Evolutionary conservation across 2,797 vertebrate genomes (phyloP), one percentile per base, ranked within the genome.

Genomic region (Scolopax bukidnonensis): DNA sequence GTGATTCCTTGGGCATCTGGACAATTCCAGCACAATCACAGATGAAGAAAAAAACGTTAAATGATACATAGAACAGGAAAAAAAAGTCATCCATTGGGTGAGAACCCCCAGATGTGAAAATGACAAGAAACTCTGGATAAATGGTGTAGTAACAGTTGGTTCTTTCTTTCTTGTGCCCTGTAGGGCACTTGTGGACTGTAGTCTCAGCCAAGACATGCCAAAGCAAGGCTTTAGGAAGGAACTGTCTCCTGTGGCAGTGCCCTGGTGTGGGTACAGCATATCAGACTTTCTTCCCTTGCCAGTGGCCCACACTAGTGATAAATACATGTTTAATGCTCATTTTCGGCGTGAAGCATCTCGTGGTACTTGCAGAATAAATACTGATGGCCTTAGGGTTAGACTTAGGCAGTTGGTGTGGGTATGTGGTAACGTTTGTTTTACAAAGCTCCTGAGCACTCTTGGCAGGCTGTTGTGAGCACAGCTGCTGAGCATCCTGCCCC

Each of bases 81-180:
- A 36, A 28, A 50, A 56, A 53, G 24, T 15, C 5, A 2, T 32
- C 0, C 4, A 0, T 51, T 87, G 73, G 17, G 60, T 64, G 61
- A 48, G 71, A 90, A 56, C 3, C 11, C 12, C 13, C 16, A 33
- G 19, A 57, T 80, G 18, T 32, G 47, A 38, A 32, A 47, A 47
- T 33, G 40, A 43, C 25, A 17, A 50, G 33, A 28, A 12, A 2
- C 0, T 1, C 64, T 64, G 51, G 23, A 13, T 74, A 60, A 74
- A 45, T 56, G 32, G 9, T 0, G 0, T 47, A 12, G 9, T 41
- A 50, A 68, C 12, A n/a, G 50, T 25, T 68, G 36, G 0, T 57
- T 65, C 24, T 79, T 50, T 50, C 30, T 11, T 75, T 20, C 16
- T 54, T 47, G 21, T 76, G 30, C 30, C 40, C 32, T 65, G 20